Evolutionary conservation across 2,888 invertebrate genomes (phyloP), one percentile per base, ranked within the genome.

Genomic region (Sisyra terminalis): DNA sequence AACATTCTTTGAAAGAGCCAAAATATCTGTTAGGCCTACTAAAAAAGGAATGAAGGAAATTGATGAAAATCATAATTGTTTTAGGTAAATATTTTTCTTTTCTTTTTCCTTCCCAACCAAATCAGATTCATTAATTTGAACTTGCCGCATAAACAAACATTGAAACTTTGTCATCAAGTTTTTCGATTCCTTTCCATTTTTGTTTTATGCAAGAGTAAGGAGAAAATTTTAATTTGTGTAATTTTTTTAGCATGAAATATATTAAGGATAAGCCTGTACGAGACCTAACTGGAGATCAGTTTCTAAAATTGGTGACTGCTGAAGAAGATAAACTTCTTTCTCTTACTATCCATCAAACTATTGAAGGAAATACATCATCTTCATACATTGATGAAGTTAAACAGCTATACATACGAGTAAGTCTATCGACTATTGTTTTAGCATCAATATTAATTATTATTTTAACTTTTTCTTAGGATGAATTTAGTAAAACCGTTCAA

Each of bases 41-140:
- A 84, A 85, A 55, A 82, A 85, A 49, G 98, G 98, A 1, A 57
- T 82, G 30, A 93, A 93, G 63, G 87, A 90, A 54, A 92, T 99
- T 47, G 98, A 98, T 57, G 97, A 98, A 64, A 79, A 81, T 50
- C 94, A 98, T 60, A 72, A 82, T 0, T 83, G 87, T 51, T 90
- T 74, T 56, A 67, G 68, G 74, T 72, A 51, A 49, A 50, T 49
- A 30, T 29, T n/a, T n/a, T n/a, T n/a, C n/a, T n/a, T n/a, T n/a
- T n/a, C n/a, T n/a, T n/a, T n/a, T n/a, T n/a, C n/a, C n/a, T n/a
- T n/a, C n/a, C n/a, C n/a, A n/a, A n/a, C n/a, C n/a, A n/a, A n/a
- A n/a, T n/a, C n/a, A n/a, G n/a, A n/a, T n/a, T n/a, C n/a, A n/a
- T n/a, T n/a, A n/a, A n/a, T n/a, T n/a, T n/a, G n/a, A n/a, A n/a